Evolutionary conservation across 2,888 invertebrate genomes (phyloP).

Genomic region (Lordiphosa andalusiaca): DNA sequence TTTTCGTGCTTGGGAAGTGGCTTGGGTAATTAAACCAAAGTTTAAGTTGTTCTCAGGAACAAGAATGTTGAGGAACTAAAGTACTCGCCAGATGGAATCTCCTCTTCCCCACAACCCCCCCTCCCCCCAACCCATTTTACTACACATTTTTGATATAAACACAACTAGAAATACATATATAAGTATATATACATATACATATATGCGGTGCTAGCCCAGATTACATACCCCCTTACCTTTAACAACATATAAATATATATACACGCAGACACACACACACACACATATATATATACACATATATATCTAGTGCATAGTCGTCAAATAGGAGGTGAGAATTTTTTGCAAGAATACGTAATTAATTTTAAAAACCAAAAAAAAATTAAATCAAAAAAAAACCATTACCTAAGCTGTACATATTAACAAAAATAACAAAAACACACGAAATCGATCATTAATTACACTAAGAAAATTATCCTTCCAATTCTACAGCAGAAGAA

Average conservation of each 20-base stretch:
- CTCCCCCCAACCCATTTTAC: background rate
- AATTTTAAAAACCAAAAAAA: constrained; percentile 39
- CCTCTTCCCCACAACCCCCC: no score
- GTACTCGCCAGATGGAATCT: constrained; percentile 46
- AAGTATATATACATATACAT: constrained; percentile 22
- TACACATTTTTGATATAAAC: constrained; percentile 11
- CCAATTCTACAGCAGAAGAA: constrained; percentile 44
- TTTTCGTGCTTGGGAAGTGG: no score
- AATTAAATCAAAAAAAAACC: constrained; percentile 27
- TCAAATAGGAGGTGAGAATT: constrained; percentile 55
- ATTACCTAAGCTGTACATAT: constrained; percentile 18
- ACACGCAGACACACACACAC: no score
- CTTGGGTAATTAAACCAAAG: no score
- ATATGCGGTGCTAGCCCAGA: constrained; percentile 66
- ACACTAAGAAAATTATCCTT: constrained; percentile 57
- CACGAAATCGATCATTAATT: constrained; percentile 18
- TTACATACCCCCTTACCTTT: constrained; percentile 7
- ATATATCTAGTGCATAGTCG: constrained; percentile 7
- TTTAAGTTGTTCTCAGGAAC: constrained; percentile 3
- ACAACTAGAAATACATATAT: constrained; percentile 16
- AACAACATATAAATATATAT: constrained; percentile 9
- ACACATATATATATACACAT: constrained; percentile 9
- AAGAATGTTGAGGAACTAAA: constrained; percentile 59
- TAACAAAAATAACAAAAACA: constrained; percentile 16
- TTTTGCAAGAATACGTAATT: constrained; percentile 64